These are phyloP conservation scores for Champsocephalus esox DNA, from an alignment of 2,797 vertebrate species.

Conservation along the genomic window DNA sequence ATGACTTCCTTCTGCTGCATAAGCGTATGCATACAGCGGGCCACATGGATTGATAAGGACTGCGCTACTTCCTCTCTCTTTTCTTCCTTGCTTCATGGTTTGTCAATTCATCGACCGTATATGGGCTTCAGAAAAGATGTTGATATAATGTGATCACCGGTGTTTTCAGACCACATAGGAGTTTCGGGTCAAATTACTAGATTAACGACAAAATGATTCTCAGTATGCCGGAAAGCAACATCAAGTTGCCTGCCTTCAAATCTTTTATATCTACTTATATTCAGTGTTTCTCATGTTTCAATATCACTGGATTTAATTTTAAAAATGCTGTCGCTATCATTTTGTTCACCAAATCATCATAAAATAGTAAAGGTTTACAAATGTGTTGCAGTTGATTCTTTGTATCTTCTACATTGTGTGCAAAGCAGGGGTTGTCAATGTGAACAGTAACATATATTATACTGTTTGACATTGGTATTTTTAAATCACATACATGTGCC, in stretches of 20 bases:
- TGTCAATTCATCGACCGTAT: slow-evolving; percentile 18
- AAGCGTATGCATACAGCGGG: neutral
- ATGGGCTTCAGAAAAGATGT: slow-evolving; percentile 3
- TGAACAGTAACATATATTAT: too few species aligned
- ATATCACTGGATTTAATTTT: slow-evolving; percentile 14
- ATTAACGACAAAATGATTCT: slow-evolving; percentile 54
- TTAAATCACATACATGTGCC: neutral
- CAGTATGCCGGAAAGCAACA: slow-evolving; percentile 58
- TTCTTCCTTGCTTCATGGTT: slow-evolving; percentile 10
- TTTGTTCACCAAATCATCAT: slow-evolving; percentile 5
- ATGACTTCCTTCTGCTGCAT: neutral
- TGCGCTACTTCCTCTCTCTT: neutral
- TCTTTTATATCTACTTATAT: slow-evolving; percentile 12
- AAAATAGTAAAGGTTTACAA: neutral
- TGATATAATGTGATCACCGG: slow-evolving; percentile 1
- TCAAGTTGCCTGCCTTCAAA: neutral
- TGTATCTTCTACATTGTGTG: too few species aligned
- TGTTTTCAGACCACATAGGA: slow-evolving; percentile 50
- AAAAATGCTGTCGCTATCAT: neutral
- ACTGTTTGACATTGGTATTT: neutral
- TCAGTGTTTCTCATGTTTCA: neutral
- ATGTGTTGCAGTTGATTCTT: too few species aligned
- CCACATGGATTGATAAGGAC: slow-evolving; percentile 38
- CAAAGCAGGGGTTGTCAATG: too few species aligned
- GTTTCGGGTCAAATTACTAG: slow-evolving; percentile 36